Percentiles rank a stretch among this genome's conserved stretches.
Evolutionary conservation across 35 echinoderm and acorn worm genomes (phyloP).

Genomic region (Stichopus chloronotus): DNA sequence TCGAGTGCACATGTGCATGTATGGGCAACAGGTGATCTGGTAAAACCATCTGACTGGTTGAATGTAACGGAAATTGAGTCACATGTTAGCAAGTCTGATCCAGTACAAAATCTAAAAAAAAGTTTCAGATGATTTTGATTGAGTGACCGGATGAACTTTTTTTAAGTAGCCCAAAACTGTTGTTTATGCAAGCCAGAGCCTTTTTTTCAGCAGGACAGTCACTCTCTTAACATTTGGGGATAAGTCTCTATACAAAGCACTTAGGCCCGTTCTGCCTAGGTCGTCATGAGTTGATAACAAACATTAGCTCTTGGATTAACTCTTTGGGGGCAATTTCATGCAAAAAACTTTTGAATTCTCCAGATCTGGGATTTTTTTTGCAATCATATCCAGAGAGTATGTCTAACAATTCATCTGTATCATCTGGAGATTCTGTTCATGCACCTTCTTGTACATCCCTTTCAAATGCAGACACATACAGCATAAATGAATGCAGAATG

Average conservation of each 20-base stretch:
- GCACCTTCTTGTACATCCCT: not conserved
- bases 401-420: not conserved
- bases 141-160: not conserved
- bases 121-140: not conserved
- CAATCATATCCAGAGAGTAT: not conserved
- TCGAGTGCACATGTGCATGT: not conserved
- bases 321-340: not conserved
- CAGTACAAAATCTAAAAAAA: constrained; percentile 4
- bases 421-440: not conserved
- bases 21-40: not conserved
- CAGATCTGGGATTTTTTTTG: not conserved
- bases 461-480: not conserved
- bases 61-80: not conserved
- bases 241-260: not conserved
- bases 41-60: constrained; percentile 2
- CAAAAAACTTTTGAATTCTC: not conserved
- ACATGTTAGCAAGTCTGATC: not conserved
- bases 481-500: constrained; percentile 4
- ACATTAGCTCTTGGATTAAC: not conserved
- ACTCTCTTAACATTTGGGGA: not conserved
- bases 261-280: not conserved
- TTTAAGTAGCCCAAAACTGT: constrained; percentile 3
- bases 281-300: constrained; percentile 1
- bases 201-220: not conserved
- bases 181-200: not conserved